These are phyloP conservation scores for Peromyscus nudipes DNA, from an alignment of 2,797 vertebrate species.

Conservation along the genomic window DNA sequence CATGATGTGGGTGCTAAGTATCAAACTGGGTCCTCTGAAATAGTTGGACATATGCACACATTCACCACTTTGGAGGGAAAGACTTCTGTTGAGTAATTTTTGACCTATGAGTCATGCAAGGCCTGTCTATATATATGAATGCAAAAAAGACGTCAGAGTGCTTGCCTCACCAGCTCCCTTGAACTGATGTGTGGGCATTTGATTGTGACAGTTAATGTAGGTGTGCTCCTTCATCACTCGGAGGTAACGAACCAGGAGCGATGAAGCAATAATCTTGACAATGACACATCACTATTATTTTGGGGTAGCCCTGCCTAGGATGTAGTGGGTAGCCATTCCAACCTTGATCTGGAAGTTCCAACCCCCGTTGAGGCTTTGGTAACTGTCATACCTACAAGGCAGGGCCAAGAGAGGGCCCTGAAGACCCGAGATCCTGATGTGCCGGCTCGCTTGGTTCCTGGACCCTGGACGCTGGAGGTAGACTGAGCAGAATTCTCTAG, in stretches of 20 bases:
- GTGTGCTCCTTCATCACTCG: not conserved
- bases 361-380: no score
- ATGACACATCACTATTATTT: not conserved
- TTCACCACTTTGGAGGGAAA: not conserved
- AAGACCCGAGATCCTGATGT: no score
- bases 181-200: not conserved
- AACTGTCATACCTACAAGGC: no score
- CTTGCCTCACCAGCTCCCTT: not conserved
- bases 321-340: no score
- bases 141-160: no score
- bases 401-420: no score
- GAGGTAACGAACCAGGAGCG: not conserved
- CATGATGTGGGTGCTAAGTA: not conserved
- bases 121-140: not conserved
- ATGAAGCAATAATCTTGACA: not conserved
- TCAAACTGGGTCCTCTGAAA: not conserved
- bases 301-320: not conserved
- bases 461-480: no score
- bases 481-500: no score
- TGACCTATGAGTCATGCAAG: not conserved
- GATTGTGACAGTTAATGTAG: not conserved
- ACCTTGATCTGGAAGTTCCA: no score
- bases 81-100: not conserved
- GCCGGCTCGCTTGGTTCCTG: no score
- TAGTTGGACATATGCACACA: not conserved